These are phyloP conservation scores for Amorpha juglandis DNA, from an alignment of 2,888 invertebrate genomes.

Conservation along the genomic window DNA sequence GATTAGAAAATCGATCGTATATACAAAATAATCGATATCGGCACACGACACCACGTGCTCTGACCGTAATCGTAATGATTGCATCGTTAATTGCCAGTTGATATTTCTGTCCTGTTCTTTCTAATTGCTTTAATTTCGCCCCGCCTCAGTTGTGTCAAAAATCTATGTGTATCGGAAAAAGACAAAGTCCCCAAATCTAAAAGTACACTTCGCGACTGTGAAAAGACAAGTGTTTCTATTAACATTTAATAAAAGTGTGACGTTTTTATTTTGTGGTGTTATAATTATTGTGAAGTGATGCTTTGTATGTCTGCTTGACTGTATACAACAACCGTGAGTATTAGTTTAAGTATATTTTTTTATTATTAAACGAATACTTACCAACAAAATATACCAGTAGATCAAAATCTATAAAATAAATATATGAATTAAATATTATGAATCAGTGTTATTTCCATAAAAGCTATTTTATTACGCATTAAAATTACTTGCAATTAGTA, in stretches of 20 bases:
- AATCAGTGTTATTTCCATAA: not conserved
- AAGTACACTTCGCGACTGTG: conserved; percentile 34
- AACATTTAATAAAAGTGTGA: conserved; percentile 51
- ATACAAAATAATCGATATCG: conserved; percentile 41
- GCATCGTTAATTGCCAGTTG: conserved; percentile 70
- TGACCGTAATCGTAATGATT: conserved; percentile 70
- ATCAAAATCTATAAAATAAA: not conserved
- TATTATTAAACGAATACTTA: not conserved
- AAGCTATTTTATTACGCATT: not conserved
- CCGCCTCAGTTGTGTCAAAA: conserved; percentile 39
- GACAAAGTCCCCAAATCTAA: conserved; percentile 30
- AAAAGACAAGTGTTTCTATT: conserved; percentile 46
- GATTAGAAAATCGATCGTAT: conserved; percentile 48
- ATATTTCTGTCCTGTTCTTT: conserved; percentile 70
- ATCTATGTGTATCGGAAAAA: conserved; percentile 27
- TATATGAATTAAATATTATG: not conserved
- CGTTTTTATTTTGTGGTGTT: conserved; percentile 55
- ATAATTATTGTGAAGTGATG: conserved; percentile 73
- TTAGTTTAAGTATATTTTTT: not conserved
- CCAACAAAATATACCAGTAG: not conserved
- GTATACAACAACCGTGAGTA: conserved; percentile 67
- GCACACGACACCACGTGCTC: conserved; percentile 75
- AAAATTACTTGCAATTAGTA: not conserved
- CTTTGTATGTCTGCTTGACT: conserved; percentile 63
- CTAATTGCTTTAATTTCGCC: conserved; percentile 68